Conservation (phyloP, 2,113 vertebrate species). For the Eulemur macaco region DNA sequence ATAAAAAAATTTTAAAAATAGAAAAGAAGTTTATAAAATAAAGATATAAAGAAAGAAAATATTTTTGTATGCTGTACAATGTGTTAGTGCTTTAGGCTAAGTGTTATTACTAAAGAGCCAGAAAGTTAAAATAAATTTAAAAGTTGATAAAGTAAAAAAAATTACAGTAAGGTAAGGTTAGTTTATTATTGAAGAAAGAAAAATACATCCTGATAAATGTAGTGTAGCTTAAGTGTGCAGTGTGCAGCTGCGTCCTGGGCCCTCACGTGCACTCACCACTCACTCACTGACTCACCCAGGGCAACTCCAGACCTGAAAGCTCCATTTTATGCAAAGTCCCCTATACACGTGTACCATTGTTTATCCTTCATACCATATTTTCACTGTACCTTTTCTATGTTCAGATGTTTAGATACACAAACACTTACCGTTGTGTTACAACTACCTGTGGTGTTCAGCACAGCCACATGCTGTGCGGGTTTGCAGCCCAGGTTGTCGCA, state of each 20-base stretch:
- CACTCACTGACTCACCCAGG: neutral
- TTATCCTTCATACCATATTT: neutral
- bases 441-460: neutral
- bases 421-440: neutral
- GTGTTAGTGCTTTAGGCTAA: neutral
- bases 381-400: neutral
- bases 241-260: neutral
- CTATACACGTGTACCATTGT: neutral
- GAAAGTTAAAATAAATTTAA: neutral
- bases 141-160: neutral
- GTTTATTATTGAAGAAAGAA: neutral
- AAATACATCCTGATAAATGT: neutral
- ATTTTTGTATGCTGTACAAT: neutral
- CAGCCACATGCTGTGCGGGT: neutral
- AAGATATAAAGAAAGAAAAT: neutral
- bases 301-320: neutral
- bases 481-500: neutral
- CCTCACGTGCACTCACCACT: rapidly evolving
- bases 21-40: neutral
- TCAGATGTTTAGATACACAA: neutral
- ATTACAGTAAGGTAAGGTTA: neutral
- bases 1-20: neutral
- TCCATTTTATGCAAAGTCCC: neutral
- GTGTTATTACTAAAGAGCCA: neutral
- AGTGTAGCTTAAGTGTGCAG: neutral